phyloP scores from a whole-genome alignment of 2,888 invertebrate genomes.

The Palloptera scutellata region DNA sequence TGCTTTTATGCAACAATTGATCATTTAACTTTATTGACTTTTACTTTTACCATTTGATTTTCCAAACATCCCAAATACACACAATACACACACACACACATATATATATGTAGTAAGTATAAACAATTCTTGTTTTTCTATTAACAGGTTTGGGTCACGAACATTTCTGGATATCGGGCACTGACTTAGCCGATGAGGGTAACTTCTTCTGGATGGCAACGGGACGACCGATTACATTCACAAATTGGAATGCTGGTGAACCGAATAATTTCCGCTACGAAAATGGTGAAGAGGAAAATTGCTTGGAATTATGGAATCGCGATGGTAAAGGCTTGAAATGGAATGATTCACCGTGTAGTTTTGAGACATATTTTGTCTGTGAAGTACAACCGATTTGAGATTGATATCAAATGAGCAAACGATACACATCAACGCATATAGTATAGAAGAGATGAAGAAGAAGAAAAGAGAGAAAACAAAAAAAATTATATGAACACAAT shows the following conservation, averaged over 20 bases:
- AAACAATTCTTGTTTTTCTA: background rate
- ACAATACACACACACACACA: too few relatives aligned
- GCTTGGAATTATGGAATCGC: constrained; percentile 87
- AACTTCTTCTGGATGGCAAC: constrained; percentile 94
- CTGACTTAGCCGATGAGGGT: constrained; percentile 90
- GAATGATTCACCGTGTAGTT: constrained; percentile 94
- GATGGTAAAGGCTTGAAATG: constrained; percentile 92
- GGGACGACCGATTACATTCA: constrained; percentile 86
- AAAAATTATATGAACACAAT: too few relatives aligned
- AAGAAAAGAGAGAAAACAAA: constrained; percentile 9
- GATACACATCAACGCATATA: constrained; percentile 11
- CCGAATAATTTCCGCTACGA: constrained; percentile 91
- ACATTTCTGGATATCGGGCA: constrained; percentile 93
- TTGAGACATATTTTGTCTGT: constrained; percentile 91
- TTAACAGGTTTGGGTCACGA: constrained; percentile 82
- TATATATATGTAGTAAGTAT: too few relatives aligned
- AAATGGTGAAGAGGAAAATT: constrained; percentile 93
- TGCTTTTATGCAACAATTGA: constrained; percentile 7
- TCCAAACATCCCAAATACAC: background rate
- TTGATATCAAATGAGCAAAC: constrained; percentile 20
- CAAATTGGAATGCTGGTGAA: constrained; percentile 93
- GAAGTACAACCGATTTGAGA: constrained; percentile 71
- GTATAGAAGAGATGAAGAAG: constrained; percentile 16
- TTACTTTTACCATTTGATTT: constrained; percentile 4
- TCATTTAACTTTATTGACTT: constrained; percentile 5